Percentiles rank a stretch among this genome's conserved stretches.
These are phyloP conservation scores for Apoda limacodes DNA, from an alignment of 2,888 invertebrate genomes.

Conservation along the genomic window DNA sequence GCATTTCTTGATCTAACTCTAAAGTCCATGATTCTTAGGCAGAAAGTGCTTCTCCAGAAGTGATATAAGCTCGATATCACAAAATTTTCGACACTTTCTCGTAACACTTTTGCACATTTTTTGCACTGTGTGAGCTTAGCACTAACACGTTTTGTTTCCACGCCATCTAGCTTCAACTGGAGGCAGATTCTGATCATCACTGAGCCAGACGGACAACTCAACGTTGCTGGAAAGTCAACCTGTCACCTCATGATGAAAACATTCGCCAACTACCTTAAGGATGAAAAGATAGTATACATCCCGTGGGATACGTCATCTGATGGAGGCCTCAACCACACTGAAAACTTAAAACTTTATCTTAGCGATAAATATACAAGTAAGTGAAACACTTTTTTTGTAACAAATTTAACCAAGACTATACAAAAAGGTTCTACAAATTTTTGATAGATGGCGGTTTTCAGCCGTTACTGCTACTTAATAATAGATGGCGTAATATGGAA, in stretches of 20 bases:
- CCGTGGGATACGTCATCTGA: conserved; percentile 74
- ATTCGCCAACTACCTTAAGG: conserved; percentile 70
- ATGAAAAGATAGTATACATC: conserved; percentile 52
- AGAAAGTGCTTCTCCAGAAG: no score
- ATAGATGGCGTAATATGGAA: conserved; percentile 24
- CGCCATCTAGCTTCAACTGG: conserved; percentile 76
- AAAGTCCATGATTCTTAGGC: no score
- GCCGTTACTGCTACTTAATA: background rate
- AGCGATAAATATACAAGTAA: conserved; percentile 79
- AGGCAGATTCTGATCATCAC: conserved; percentile 77
- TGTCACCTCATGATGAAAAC: conserved; percentile 82
- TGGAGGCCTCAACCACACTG: conserved; percentile 65
- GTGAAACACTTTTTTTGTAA: conserved; percentile 44
- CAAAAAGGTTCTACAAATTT: no score
- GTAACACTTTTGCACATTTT: no score
- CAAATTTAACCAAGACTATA: no score
- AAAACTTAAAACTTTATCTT: conserved; percentile 74
- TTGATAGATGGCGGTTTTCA: conserved; percentile 2
- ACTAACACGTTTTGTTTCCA: conserved; percentile 45
- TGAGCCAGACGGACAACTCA: conserved; percentile 75
- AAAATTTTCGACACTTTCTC: no score
- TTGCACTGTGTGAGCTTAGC: conserved; percentile 42
- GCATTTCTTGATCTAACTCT: no score
- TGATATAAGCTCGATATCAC: no score
- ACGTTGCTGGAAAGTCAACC: conserved; percentile 76